A percentile compares a stretch with the other conserved stretches of the same genome.
Conservation (phyloP, 2,888 invertebrate genomes). For the Perizoma affinitatum region DNA sequence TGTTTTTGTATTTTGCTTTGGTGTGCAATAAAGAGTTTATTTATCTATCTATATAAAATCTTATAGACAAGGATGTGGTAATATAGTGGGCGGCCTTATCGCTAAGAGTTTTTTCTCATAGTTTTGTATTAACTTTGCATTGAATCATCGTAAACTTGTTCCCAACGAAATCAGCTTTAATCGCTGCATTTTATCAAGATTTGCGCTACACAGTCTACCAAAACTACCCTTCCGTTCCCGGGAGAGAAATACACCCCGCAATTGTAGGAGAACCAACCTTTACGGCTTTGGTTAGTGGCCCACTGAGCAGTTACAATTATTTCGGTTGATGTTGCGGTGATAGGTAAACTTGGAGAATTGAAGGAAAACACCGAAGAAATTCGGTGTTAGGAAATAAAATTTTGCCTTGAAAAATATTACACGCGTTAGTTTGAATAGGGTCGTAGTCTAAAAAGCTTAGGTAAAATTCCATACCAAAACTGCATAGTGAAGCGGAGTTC, state of each 20-base stretch:
- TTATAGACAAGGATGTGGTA: too few relatives aligned
- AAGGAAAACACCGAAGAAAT: conserved; percentile 18
- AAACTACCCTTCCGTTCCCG: conserved; percentile 17
- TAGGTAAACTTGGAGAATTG: conserved; percentile 17
- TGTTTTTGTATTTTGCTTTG: too few relatives aligned
- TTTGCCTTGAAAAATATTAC: not conserved
- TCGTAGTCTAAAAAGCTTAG: too few relatives aligned
- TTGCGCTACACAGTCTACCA: conserved; percentile 5
- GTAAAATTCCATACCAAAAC: too few relatives aligned
- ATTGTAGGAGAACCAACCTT: conserved; percentile 22
- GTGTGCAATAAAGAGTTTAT: too few relatives aligned
- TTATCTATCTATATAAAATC: too few relatives aligned
- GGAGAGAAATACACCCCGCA: conserved; percentile 16
- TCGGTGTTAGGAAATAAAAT: not conserved
- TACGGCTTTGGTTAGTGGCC: conserved; percentile 34
- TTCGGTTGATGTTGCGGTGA: conserved; percentile 23
- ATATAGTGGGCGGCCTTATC: too few relatives aligned
- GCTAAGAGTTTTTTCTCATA: too few relatives aligned
- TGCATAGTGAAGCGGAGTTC: too few relatives aligned
- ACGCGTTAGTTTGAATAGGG: not conserved
- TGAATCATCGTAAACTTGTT: not conserved
- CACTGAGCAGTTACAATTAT: conserved; percentile 32
- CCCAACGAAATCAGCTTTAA: conserved; percentile 12
- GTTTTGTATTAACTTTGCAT: too few relatives aligned
- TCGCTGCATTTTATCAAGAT: conserved; percentile 18